These are phyloP conservation scores for Danionella dracula DNA, from an alignment of 2,797 vertebrate genomes.

Conservation along the genomic window DNA sequence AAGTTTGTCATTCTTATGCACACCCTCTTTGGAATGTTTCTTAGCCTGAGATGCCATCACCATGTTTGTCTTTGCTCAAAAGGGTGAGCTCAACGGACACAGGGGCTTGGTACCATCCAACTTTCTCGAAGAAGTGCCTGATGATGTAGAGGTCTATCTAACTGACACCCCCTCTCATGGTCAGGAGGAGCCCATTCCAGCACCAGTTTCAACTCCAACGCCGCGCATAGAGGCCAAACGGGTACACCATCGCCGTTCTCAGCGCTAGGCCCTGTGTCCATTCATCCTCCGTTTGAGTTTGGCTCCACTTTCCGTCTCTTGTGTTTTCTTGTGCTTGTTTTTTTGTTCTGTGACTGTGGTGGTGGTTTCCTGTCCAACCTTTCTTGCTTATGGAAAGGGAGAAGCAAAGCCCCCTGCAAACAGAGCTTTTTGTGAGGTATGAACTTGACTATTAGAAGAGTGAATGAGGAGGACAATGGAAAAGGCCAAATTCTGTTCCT, in stretches of 20 bases:
- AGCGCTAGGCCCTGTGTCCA: constrained; percentile 71
- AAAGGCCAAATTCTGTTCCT: constrained; percentile 60
- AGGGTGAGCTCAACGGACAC: constrained; percentile 95
- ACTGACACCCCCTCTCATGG: constrained; percentile 81
- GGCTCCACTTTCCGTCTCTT: constrained; percentile 67
- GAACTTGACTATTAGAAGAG: constrained; percentile 47
- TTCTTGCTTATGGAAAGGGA: constrained; percentile 73
- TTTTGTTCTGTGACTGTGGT: constrained; percentile 59
- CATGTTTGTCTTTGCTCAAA: neutral
- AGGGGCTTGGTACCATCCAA: constrained; percentile 95
- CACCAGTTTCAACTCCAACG: constrained; percentile 19
- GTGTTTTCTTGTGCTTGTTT: constrained; percentile 66
- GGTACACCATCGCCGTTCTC: constrained; percentile 80
- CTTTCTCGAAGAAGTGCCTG: constrained; percentile 99
- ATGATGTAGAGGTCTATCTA: constrained; percentile 94
- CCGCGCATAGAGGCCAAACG: constrained; percentile 82
- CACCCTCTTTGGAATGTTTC: too few species aligned
- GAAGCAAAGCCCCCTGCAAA: constrained; percentile 72
- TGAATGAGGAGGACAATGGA: constrained; percentile 54
- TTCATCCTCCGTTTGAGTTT: constrained; percentile 72
- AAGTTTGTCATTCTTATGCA: too few species aligned
- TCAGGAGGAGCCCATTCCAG: constrained; percentile 61
- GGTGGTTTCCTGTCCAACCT: constrained; percentile 65
- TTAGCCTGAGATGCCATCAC: neutral
- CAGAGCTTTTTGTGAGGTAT: constrained; percentile 52